A percentile compares a stretch with the other conserved stretches of the same genome.
Evolutionary conservation across 2,888 invertebrate genomes (phyloP).

Genomic region (Byasa hedistus): DNA sequence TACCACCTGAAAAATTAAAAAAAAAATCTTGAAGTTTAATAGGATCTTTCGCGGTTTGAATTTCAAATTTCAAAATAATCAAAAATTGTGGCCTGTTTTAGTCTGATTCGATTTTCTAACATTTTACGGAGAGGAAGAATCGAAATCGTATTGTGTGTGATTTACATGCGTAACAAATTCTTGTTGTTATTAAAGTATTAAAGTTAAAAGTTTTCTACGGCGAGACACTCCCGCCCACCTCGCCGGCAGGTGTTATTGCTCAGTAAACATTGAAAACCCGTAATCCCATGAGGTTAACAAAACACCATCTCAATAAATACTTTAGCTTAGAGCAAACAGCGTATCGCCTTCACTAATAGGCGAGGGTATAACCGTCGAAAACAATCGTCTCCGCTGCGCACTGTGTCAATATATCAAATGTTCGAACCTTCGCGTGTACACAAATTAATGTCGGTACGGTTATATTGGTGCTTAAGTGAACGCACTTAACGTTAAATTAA

Average conservation of each 20-base stretch:
- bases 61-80: too few species aligned
- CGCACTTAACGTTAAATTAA: slow-evolving; percentile 23
- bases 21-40: too few species aligned
- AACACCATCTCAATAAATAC: slow-evolving; percentile 72
- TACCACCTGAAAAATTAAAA: too few species aligned
- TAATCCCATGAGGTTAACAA: slow-evolving; percentile 76
- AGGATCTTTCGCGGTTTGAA: too few species aligned
- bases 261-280: slow-evolving; percentile 70
- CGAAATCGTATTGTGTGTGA: not conserved
- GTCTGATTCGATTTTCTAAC: not conserved
- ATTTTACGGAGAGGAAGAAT: not conserved
- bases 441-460: slow-evolving; percentile 29
- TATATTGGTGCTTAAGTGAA: slow-evolving; percentile 27
- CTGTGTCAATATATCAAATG: slow-evolving; percentile 55
- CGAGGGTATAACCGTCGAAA: slow-evolving; percentile 64
- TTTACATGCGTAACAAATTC: not conserved
- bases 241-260: slow-evolving; percentile 70
- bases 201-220: not conserved
- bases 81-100: not conserved
- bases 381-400: slow-evolving; percentile 61
- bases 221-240: slow-evolving; percentile 28
- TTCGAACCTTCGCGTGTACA: slow-evolving; percentile 41
- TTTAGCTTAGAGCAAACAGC: slow-evolving; percentile 62
- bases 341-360: slow-evolving; percentile 64
- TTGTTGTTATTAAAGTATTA: not conserved